Evolutionary conservation across 2,113 vertebrate species (phyloP).

Genomic region (Girardinichthys multiradiatus): DNA sequence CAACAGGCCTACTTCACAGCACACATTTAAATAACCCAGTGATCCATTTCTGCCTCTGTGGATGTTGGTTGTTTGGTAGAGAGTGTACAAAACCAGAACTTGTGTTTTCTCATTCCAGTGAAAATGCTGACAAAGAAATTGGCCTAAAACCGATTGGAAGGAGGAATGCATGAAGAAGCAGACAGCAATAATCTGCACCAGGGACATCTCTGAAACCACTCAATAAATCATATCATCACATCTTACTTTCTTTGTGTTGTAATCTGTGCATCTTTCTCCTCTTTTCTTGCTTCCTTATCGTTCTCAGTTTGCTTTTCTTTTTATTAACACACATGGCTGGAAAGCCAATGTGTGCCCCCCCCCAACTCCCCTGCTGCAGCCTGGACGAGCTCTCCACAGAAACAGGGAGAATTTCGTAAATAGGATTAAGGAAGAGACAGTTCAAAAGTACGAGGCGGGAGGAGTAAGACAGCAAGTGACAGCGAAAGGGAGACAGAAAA

Average conservation of each 20-base stretch:
- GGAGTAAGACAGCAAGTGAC: conserved; percentile 38
- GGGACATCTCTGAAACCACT: conserved; percentile 18
- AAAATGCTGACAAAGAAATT: not conserved
- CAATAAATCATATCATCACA: conserved; percentile 15
- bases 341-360: conserved; percentile 16
- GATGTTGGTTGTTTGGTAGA: not conserved
- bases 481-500: conserved; percentile 28
- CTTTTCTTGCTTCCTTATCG: not conserved
- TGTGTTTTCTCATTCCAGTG: not conserved
- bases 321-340: conserved; percentile 50
- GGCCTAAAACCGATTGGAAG: not conserved
- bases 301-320: conserved; percentile 9
- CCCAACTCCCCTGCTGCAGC: conserved; percentile 37
- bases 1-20: too few species aligned
- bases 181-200: conserved; percentile 28
- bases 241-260: conserved; percentile 29
- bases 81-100: not conserved
- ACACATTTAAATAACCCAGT: too few species aligned
- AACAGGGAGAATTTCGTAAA: conserved; percentile 62
- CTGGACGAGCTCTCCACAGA: conserved; percentile 34
- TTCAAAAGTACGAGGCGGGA: conserved; percentile 47
- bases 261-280: not conserved
- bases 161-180: conserved; percentile 6
- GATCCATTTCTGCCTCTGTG: not conserved
- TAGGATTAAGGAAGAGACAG: conserved; percentile 61